Conservation (phyloP, 2,888 invertebrate genomes). For the Allolobophora icterica region DNA sequence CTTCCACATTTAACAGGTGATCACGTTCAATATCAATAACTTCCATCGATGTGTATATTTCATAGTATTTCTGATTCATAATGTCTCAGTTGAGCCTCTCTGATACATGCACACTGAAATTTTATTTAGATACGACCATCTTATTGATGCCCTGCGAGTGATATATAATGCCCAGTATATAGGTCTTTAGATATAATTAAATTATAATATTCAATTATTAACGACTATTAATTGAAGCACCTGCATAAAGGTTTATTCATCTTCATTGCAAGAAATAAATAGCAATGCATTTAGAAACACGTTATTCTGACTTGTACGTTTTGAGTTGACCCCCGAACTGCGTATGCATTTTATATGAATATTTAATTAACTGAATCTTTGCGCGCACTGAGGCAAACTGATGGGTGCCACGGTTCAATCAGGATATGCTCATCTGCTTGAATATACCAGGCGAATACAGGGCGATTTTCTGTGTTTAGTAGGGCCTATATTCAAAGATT, state of each 20-base stretch:
- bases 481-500: not conserved
- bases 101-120: too few relatives aligned
- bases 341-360: not conserved
- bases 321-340: conserved; percentile 8
- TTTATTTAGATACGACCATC: too few relatives aligned
- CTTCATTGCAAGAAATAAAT: not conserved
- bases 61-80: too few relatives aligned
- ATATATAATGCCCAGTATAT: not conserved
- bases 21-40: too few relatives aligned
- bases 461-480: not conserved
- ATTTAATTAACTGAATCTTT: not conserved
- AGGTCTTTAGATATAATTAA: not conserved
- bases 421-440: not conserved
- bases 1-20: too few relatives aligned
- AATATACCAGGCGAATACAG: not conserved
- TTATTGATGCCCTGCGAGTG: not conserved
- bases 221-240: not conserved
- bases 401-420: not conserved
- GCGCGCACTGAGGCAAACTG: not conserved
- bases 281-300: not conserved
- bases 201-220: not conserved
- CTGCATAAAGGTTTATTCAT: not conserved
- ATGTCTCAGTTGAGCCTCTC: too few relatives aligned
- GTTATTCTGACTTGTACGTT: not conserved
- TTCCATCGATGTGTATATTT: too few relatives aligned